phyloP scores from a whole-genome alignment of 2,888 invertebrate species.

The Tachina lurida region DNA sequence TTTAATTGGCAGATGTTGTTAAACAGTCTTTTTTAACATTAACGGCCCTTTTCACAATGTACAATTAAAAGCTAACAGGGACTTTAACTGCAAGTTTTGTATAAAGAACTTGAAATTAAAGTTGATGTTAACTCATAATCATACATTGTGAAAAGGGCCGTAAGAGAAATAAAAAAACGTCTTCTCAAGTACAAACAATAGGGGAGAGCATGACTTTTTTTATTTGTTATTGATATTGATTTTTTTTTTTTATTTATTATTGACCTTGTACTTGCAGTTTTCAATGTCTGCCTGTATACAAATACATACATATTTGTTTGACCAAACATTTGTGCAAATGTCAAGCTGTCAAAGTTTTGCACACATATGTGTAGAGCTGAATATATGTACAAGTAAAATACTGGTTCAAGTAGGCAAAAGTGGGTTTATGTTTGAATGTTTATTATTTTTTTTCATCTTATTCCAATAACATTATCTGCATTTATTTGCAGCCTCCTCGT shows the following conservation, averaged over 20 bases:
- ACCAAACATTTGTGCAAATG: constrained; percentile 40
- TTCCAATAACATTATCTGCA: neutral
- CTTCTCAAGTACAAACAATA: neutral
- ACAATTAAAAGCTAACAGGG: no score
- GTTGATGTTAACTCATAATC: no score
- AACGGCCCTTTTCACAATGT: no score
- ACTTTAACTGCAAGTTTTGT: no score
- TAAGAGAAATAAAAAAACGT: neutral
- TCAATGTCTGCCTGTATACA: neutral
- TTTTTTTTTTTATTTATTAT: constrained; percentile 28
- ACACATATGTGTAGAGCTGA: constrained; percentile 24
- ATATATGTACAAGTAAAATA: neutral
- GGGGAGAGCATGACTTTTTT: constrained; percentile 4
- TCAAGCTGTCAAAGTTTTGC: constrained; percentile 47
- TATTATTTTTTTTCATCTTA: neutral
- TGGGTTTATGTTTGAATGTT: constrained; percentile 34
- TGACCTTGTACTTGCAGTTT: constrained; percentile 58
- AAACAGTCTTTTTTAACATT: neutral
- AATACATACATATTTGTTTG: neutral
- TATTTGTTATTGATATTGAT: constrained; percentile 44
- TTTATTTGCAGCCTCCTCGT: constrained; percentile 46
- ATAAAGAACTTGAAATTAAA: no score
- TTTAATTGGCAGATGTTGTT: constrained; percentile 25
- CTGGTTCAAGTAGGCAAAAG: constrained; percentile 20
- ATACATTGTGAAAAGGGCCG: no score